These are phyloP conservation scores for Bactericera cockerelli DNA, from an alignment of 1,140 invertebrate genomes.

Conservation along the genomic window DNA sequence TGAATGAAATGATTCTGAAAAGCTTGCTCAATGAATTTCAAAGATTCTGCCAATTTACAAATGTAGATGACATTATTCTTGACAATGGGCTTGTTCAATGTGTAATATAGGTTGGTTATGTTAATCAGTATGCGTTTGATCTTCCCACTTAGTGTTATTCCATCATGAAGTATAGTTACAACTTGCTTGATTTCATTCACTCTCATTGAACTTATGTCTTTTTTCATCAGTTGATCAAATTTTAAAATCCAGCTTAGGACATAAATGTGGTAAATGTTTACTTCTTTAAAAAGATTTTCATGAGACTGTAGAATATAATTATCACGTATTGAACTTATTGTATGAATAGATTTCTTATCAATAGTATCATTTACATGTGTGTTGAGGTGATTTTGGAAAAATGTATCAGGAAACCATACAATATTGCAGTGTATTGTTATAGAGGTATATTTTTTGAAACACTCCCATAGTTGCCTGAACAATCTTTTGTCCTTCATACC, in stretches of 20 bases:
- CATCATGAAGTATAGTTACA: background rate
- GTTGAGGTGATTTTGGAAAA: background rate
- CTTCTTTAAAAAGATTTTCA: background rate
- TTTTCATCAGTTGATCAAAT: constrained; percentile 1
- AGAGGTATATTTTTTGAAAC: background rate
- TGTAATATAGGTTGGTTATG: constrained; percentile 1
- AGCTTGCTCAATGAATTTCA: background rate
- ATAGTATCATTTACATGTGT: background rate
- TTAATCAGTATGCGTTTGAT: background rate
- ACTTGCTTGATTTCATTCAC: constrained; percentile 1
- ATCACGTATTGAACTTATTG: background rate
- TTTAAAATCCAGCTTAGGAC: background rate
- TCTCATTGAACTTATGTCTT: constrained; percentile 1
- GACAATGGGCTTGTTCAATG: background rate
- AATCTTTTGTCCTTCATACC: background rate
- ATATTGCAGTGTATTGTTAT: background rate
- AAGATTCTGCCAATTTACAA: background rate
- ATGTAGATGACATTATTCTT: constrained; percentile 2
- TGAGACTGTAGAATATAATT: background rate
- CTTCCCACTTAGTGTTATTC: background rate
- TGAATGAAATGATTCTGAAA: background rate
- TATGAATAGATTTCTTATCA: background rate
- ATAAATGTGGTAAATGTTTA: background rate
- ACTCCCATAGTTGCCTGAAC: background rate
- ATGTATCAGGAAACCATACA: constrained; percentile 1